Conservation (phyloP, 2,888 invertebrate species). For the Drosophila greeni region DNA sequence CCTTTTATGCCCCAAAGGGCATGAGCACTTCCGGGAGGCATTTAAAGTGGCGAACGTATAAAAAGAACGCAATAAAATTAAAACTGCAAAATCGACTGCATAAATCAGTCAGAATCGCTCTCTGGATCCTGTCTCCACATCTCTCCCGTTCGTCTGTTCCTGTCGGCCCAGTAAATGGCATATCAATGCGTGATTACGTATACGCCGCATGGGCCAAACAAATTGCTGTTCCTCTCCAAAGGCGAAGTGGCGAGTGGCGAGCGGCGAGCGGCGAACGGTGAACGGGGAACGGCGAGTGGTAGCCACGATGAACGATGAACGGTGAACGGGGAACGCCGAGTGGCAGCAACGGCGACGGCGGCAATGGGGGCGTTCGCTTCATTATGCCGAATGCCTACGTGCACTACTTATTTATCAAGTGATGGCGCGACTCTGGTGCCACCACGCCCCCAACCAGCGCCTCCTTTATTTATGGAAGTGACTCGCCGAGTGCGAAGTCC, state of each 20-base stretch:
- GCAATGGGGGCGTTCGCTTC: conserved; percentile 52
- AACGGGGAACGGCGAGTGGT: not conserved
- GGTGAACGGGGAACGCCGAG: not conserved
- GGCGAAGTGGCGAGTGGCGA: conserved; percentile 18
- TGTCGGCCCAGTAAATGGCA: conserved; percentile 61
- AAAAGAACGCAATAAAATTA: conserved; percentile 64
- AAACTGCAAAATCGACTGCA: conserved; percentile 62
- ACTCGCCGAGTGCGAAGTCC: conserved; percentile 42
- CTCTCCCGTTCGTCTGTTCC: conserved; percentile 14
- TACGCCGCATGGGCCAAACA: conserved; percentile 61
- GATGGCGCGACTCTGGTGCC: conserved; percentile 51
- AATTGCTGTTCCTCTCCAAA: conserved; percentile 39
- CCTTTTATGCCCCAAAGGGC: conserved; percentile 7
- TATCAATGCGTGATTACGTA: conserved; percentile 74
- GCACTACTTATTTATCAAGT: conserved; percentile 71
- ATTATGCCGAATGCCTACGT: conserved; percentile 72
- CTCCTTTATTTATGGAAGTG: conserved; percentile 62
- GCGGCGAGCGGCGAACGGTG: not conserved
- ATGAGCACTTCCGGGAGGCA: conserved; percentile 18
- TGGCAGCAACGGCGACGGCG: not conserved
- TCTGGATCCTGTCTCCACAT: not conserved
- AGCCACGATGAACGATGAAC: not conserved
- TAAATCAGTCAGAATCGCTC: conserved; percentile 54
- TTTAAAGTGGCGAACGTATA: conserved; percentile 41
- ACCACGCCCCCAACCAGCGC: conserved; percentile 7